Evolutionary conservation across 2,113 vertebrate genomes (phyloP).

Genomic region (Centrocercus urophasianus): DNA sequence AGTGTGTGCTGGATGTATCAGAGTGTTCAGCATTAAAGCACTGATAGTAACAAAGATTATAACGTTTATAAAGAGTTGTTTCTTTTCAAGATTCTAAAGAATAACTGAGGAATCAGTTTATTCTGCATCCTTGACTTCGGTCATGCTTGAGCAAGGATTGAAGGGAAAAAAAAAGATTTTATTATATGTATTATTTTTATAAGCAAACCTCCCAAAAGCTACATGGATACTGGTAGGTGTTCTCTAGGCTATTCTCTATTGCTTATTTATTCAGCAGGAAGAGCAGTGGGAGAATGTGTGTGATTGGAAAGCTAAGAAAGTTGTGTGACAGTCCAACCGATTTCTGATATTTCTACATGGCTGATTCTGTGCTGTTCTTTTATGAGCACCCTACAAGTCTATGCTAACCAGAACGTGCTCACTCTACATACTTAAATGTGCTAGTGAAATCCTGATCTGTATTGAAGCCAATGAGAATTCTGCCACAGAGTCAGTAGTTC

Average conservation of each 20-base stretch:
- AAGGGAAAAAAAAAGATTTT: background rate
- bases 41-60: background rate
- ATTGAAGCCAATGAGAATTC: background rate
- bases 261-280: slow-evolving; percentile 25
- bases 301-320: slow-evolving; percentile 28
- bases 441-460: background rate
- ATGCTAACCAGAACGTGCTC: background rate
- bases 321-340: background rate
- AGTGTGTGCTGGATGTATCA: background rate
- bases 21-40: background rate
- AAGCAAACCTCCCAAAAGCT: background rate
- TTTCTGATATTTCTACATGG: background rate
- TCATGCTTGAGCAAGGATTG: background rate
- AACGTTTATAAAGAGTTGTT: background rate
- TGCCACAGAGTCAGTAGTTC: background rate
- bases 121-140: background rate
- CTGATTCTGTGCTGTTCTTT: background rate
- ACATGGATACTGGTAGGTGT: background rate
- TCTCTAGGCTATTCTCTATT: background rate
- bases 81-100: background rate
- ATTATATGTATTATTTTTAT: background rate
- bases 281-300: background rate
- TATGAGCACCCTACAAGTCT: background rate
- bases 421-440: background rate
- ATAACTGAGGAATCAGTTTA: background rate